Percentiles rank a stretch among this genome's conserved stretches.
Evolutionary conservation across 1,140 invertebrate species (phyloP).

Genomic region (Rhopalosiphum maidis): DNA sequence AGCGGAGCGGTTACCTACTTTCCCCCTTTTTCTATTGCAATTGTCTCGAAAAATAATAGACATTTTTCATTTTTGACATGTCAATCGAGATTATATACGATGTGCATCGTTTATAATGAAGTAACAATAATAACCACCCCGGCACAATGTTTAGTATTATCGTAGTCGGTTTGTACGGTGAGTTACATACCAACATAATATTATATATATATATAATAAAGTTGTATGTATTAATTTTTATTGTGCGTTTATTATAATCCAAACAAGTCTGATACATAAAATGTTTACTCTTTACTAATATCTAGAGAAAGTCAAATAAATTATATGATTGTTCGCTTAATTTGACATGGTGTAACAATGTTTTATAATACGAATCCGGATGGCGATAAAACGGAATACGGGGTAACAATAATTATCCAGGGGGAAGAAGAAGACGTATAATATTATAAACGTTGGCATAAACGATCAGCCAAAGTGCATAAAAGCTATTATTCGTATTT

Average conservation of each 20-base stretch:
- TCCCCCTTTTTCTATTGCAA: background rate
- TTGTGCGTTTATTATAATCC: background rate
- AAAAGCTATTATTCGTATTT: background rate
- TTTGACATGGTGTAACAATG: background rate
- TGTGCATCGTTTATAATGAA: background rate
- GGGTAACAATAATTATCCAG: background rate
- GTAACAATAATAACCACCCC: background rate
- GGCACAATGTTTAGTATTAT: background rate
- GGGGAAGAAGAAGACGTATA: background rate
- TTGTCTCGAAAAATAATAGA: background rate
- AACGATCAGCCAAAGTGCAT: background rate
- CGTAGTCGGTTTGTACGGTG: background rate
- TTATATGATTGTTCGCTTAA: background rate
- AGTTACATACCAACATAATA: background rate
- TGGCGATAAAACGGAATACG: background rate
- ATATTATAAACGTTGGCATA: background rate
- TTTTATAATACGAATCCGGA: background rate
- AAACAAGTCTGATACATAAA: background rate
- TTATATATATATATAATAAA: background rate
- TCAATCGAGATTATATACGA: background rate
- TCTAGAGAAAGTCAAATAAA: conserved; percentile 18
- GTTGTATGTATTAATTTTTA: background rate
- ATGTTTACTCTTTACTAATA: background rate
- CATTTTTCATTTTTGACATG: background rate
- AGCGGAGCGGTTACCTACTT: background rate